Base-by-base conservation (phyloP, 2,888 invertebrate genomes). In the Dicranocentrus wangi region DNA sequence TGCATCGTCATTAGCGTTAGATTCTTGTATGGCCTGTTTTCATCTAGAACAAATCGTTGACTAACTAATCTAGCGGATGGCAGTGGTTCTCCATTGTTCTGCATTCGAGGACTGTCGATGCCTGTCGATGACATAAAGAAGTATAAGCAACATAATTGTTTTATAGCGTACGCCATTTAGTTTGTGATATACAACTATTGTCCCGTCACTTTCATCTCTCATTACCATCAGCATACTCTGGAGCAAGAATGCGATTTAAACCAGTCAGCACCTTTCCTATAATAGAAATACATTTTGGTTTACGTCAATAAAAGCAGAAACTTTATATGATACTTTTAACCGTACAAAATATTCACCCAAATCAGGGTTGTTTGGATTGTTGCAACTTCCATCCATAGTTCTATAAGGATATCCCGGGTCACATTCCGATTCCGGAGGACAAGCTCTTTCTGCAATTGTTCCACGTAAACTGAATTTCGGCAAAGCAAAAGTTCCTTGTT, bases 341-440 rank as follows among this genome's bases (percentile, higher is more conserved):
- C n/a, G n/a, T n/a, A n/a, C n/a, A n/a, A n/a, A n/a, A n/a, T n/a
- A n/a, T n/a, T n/a, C 91, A 10, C 99, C 99, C 92, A 94, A 93
- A 8, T 92, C 91, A 0, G 97, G 95, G 85, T 94, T 92, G 79
- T 91, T 90, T 63, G 94, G 89, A 89, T 99, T 98, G 89, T 99
- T 99, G 88, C 99, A 99, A 0, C 96, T 93, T 0, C 99, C 99
- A 88, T 99, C 98, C 83, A 94, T 91, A 0, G 94, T 91, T 71
- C 95, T 90, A 88, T 93, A 95, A 0, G 85, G 85, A 81, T 63
- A 84, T 19, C 79, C 69, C 3, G 80, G 82, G 19, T 69, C 69
- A 47, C 85, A 85, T 72, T 71, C 55, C 0, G 83, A 51, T 23
- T 55, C 55, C 0, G 83, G 69, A 21, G 85, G 85, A 72, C 85